phyloP scores from a whole-genome alignment of 2,113 vertebrate genomes.

The Mungos mungo region DNA sequence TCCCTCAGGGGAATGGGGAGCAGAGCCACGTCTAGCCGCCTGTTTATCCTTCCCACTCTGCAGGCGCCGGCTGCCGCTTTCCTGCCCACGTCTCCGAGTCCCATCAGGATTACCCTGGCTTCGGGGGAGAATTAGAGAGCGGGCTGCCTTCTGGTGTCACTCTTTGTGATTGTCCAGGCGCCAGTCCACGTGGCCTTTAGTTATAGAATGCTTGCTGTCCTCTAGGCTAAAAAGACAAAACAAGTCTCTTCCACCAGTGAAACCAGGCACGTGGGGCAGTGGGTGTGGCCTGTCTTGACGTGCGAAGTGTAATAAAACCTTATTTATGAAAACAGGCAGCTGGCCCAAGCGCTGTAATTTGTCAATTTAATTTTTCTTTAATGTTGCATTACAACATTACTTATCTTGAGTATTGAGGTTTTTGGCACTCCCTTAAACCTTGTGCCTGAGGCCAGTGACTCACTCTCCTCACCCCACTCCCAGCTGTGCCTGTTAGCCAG shows the following conservation, averaged over 20 bases:
- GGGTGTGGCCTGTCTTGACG: not conserved
- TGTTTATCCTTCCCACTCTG: not conserved
- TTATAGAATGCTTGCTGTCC: not conserved
- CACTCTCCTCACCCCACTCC: not conserved
- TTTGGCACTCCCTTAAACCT: not conserved
- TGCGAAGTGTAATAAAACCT: not conserved
- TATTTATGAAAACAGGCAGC: not conserved
- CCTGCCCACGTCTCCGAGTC: not conserved
- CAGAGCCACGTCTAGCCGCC: too few relatives aligned
- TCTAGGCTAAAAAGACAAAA: not conserved
- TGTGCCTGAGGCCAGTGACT: not conserved
- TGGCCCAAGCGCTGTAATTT: not conserved
- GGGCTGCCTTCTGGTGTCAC: not conserved
- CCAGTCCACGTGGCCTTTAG: not conserved
- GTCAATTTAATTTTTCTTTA: not conserved
- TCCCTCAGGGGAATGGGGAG: rapidly evolving
- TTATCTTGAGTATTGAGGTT: not conserved
- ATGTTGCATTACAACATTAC: not conserved
- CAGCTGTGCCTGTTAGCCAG: not conserved
- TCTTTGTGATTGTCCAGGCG: not conserved
- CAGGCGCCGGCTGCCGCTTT: not conserved
- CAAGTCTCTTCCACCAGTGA: not conserved
- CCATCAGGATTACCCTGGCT: not conserved
- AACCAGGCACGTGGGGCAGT: not conserved
- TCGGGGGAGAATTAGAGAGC: not conserved